Percentiles rank a stretch among this genome's conserved stretches.
Evolutionary conservation across 2,797 vertebrate species (phyloP).

Genomic region (Avahi laniger): DNA sequence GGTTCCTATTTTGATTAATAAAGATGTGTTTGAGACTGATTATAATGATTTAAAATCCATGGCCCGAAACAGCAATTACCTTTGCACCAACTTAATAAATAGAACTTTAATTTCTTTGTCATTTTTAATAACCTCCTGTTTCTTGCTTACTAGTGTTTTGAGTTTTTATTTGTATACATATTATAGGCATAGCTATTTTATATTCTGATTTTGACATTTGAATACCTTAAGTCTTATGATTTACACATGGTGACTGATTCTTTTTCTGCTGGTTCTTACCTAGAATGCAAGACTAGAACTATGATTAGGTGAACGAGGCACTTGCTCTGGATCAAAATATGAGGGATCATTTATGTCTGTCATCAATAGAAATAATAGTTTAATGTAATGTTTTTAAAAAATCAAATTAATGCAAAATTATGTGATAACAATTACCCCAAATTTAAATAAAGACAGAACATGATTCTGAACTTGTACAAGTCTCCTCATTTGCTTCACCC

Average conservation of each 20-base stretch:
- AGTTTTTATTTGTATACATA: neutral
- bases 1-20: too few relatives aligned
- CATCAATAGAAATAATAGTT: neutral
- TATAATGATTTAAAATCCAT: too few relatives aligned
- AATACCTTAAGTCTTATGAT: neutral
- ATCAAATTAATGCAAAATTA: neutral
- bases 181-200: neutral
- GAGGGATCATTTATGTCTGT: neutral
- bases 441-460: neutral
- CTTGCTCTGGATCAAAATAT: neutral
- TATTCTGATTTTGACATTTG: neutral
- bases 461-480: neutral
- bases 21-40: too few relatives aligned
- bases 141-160: neutral
- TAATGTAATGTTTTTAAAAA: neutral
- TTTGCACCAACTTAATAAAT: neutral
- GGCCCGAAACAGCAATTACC: too few relatives aligned
- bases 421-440: neutral
- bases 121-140: neutral
- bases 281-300: neutral
- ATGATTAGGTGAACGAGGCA: neutral
- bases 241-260: neutral
- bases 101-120: neutral
- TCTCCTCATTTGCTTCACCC: neutral
- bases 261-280: neutral